phyloP scores from a whole-genome alignment of 2,113 vertebrate species.

The Silurus asotus region DNA sequence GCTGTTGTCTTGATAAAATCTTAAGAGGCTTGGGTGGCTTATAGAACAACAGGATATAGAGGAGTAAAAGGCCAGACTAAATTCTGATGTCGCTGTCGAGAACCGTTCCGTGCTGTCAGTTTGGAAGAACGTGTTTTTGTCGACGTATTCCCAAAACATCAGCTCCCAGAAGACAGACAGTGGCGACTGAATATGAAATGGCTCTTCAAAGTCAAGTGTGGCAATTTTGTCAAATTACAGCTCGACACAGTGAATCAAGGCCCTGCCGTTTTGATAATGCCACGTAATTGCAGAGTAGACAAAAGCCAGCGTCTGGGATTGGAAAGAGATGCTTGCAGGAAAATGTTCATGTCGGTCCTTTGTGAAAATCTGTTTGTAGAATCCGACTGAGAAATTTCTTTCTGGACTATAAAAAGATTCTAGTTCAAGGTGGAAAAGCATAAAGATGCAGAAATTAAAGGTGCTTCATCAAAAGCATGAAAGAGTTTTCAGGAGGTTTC shows the following conservation, averaged over 20 bases:
- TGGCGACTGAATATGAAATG: conserved; percentile 13
- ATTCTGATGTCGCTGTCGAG: background rate
- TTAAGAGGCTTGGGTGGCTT: background rate
- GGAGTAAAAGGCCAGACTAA: background rate
- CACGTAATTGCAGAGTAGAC: conserved; percentile 32
- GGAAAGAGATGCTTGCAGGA: background rate
- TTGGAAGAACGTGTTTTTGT: background rate
- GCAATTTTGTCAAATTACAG: conserved; percentile 43
- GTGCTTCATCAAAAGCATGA: background rate
- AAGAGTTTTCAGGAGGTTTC: background rate
- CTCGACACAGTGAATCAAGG: conserved; percentile 15
- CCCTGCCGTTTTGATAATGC: conserved; percentile 25
- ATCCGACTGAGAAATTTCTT: background rate
- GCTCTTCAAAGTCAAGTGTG: conserved; percentile 33
- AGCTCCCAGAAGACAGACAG: background rate
- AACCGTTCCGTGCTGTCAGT: background rate
- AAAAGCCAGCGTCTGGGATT: background rate
- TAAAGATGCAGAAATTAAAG: background rate
- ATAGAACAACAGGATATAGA: background rate
- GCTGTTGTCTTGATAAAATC: background rate
- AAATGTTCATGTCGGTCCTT: conserved; percentile 1
- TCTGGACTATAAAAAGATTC: background rate
- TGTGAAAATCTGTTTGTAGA: background rate
- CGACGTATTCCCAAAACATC: conserved; percentile 21
- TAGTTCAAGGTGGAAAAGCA: background rate